A percentile compares a stretch with the other conserved stretches of the same genome.
Conservation (phyloP, 1,140 invertebrate species). For the Helicorthomorpha holstii region DNA sequence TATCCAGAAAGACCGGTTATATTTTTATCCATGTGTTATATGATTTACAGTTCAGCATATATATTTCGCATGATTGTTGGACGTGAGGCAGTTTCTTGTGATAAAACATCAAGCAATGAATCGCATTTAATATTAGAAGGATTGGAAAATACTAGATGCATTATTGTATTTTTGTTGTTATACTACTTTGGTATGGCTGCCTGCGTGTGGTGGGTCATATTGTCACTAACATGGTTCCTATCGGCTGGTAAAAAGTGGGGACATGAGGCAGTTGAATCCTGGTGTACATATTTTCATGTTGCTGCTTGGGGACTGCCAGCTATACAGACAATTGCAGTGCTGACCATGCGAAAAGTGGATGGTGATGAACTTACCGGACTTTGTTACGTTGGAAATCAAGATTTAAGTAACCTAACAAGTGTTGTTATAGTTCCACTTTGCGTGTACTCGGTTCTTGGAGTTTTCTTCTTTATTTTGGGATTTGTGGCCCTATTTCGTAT, state of each 20-base stretch:
- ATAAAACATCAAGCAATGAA: constrained; percentile 7
- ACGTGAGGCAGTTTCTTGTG: constrained; percentile 15
- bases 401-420: constrained; percentile 23
- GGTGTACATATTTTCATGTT: constrained; percentile 25
- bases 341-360: constrained; percentile 28
- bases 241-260: constrained; percentile 25
- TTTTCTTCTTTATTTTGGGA: constrained; percentile 23
- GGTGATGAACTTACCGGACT: constrained; percentile 32
- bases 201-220: constrained; percentile 27
- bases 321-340: constrained; percentile 17
- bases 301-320: constrained; percentile 21
- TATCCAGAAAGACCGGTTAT: constrained; percentile 28
- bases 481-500: constrained; percentile 19
- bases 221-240: constrained; percentile 27
- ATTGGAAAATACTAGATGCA: constrained; percentile 16
- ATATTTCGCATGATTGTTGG: constrained; percentile 10
- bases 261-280: constrained; percentile 29
- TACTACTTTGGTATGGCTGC: constrained; percentile 16
- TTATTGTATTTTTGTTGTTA: constrained; percentile 16
- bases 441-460: constrained; percentile 21
- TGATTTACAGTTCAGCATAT: constrained; percentile 16
- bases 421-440: constrained; percentile 31
- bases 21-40: constrained; percentile 26
- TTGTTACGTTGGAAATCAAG: constrained; percentile 35
- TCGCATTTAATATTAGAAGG: constrained; percentile 14